Conservation (phyloP, 2,888 invertebrate genomes). For the Platynereis dumerilii region DNA sequence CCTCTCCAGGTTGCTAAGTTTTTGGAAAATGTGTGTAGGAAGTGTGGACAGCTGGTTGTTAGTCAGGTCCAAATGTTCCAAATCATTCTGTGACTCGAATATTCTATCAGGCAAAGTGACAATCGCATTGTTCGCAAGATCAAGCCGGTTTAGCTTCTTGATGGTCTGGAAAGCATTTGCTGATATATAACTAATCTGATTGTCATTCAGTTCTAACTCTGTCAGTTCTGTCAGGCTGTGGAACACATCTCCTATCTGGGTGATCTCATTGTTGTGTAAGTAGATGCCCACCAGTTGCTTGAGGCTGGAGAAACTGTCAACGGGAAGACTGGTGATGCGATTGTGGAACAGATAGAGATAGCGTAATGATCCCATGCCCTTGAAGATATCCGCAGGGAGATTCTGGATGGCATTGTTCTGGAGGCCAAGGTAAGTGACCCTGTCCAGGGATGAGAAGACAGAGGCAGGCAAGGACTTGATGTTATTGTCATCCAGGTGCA, state of each 20-base stretch:
- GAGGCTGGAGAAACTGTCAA: slow-evolving; percentile 18
- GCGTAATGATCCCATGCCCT: slow-evolving; percentile 19
- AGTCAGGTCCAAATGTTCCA: slow-evolving; percentile 22
- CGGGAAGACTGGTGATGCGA: slow-evolving; percentile 16
- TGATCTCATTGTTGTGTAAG: slow-evolving; percentile 27
- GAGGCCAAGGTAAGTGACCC: slow-evolving; percentile 30
- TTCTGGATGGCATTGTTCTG: slow-evolving; percentile 31
- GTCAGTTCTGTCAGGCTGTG: slow-evolving; percentile 17
- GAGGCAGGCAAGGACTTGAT: slow-evolving; percentile 15
- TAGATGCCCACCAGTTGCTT: slow-evolving; percentile 21
- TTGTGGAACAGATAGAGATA: slow-evolving; percentile 33
- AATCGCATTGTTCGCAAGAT: slow-evolving; percentile 8
- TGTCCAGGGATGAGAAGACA: slow-evolving; percentile 20
- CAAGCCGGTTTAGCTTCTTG: slow-evolving; percentile 11
- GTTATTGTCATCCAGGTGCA: slow-evolving; percentile 33
- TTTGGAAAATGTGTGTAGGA: slow-evolving; percentile 12
- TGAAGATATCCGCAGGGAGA: slow-evolving; percentile 21
- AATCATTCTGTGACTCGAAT: slow-evolving; percentile 16
- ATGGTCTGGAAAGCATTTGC: slow-evolving; percentile 9
- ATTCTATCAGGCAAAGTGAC: slow-evolving; percentile 11
- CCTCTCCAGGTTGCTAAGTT: slow-evolving; percentile 7
- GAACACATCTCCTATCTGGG: slow-evolving; percentile 17
- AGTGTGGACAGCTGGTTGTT: slow-evolving; percentile 22
- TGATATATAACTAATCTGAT: slow-evolving; percentile 17
- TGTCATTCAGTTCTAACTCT: slow-evolving; percentile 29